A percentile compares a stretch with the other conserved stretches of the same genome.
These are phyloP conservation scores for Prosopocoilus inquinatus DNA, from an alignment of 2,888 invertebrate genomes.

Conservation along the genomic window DNA sequence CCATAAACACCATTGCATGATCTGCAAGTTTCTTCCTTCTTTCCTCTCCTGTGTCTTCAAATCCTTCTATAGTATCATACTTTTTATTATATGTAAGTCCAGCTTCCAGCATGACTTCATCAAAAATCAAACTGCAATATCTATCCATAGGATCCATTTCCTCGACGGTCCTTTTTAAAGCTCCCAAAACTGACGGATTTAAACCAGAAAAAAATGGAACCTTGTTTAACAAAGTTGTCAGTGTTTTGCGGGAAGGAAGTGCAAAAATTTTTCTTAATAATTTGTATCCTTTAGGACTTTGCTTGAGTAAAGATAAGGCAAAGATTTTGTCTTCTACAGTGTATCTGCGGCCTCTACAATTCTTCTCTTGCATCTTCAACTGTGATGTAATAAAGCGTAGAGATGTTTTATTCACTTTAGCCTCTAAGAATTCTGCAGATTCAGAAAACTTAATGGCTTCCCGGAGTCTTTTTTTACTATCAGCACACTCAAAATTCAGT, in stretches of 20 bases:
- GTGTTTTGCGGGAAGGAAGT: constrained; percentile 16
- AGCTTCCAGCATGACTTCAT: constrained; percentile 25
- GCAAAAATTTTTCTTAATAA: constrained; percentile 17
- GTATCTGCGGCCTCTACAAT: constrained; percentile 12
- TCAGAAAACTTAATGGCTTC: no score
- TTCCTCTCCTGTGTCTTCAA: constrained; percentile 7
- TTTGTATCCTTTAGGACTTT: constrained; percentile 20
- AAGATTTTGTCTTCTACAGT: constrained; percentile 19
- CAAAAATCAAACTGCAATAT: constrained; percentile 19
- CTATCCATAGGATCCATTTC: no score
- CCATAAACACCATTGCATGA: constrained; percentile 14
- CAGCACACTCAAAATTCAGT: no score
- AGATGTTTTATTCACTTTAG: no score
- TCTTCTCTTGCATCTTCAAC: background rate
- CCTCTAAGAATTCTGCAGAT: no score
- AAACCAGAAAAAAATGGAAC: no score
- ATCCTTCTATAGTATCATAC: constrained; percentile 11
- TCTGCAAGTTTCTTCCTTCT: constrained; percentile 4
- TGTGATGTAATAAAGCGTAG: no score
- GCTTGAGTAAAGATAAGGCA: constrained; percentile 16
- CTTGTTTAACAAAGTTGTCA: constrained; percentile 12
- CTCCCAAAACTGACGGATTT: no score
- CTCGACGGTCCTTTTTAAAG: no score
- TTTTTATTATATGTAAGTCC: constrained; percentile 16
- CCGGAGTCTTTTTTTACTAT: no score